phyloP scores from a whole-genome alignment of 2,888 invertebrate species.

The Drosophila colorata region DNA sequence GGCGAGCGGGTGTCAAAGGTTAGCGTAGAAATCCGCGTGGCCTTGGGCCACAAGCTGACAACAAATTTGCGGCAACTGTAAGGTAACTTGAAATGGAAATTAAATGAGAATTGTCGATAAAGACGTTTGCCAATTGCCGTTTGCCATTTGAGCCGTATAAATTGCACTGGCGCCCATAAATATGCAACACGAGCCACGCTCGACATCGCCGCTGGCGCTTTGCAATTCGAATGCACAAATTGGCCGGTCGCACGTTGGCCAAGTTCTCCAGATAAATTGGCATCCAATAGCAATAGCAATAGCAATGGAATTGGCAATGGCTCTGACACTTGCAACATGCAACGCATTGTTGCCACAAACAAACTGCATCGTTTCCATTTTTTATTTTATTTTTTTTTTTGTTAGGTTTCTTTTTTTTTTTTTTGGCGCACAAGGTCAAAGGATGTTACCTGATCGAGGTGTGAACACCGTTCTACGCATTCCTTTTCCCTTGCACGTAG shows the following conservation, averaged over 20 bases:
- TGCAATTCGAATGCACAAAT: constrained; percentile 66
- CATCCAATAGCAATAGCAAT: constrained; percentile 49
- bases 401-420: too few species aligned
- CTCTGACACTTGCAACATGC: constrained; percentile 6
- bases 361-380: constrained; percentile 10
- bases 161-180: constrained; percentile 68
- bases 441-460: background rate
- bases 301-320: background rate
- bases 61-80: background rate
- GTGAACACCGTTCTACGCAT: background rate
- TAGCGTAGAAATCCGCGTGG: too few species aligned
- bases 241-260: constrained; percentile 48
- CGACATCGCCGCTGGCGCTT: constrained; percentile 33
- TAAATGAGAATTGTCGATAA: constrained; percentile 37
- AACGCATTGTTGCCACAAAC: constrained; percentile 22
- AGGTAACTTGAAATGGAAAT: constrained; percentile 38
- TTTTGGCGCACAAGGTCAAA: constrained; percentile 1
- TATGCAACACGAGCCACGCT: constrained; percentile 64
- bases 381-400: too few species aligned
- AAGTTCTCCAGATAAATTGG: constrained; percentile 51
- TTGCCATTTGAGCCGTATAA: constrained; percentile 58
- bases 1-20: too few species aligned
- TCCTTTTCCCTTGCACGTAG: background rate
- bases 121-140: constrained; percentile 42
- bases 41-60: too few species aligned